Evolutionary conservation across 1,140 invertebrate species (phyloP).

Genomic region (Conus ventricosus): DNA sequence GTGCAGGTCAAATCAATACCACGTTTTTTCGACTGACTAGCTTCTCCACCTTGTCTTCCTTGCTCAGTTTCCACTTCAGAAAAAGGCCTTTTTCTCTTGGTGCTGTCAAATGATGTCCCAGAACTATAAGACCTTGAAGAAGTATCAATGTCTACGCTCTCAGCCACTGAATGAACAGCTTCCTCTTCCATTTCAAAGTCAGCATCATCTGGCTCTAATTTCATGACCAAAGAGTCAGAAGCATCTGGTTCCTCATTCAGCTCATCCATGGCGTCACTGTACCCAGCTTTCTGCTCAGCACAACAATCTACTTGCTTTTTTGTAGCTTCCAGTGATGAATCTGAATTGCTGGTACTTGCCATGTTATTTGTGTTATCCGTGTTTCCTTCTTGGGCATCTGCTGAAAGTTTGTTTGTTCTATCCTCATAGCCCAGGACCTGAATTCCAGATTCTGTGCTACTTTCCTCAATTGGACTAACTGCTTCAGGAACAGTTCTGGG

Average conservation of each 20-base stretch:
- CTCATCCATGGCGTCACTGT: background rate
- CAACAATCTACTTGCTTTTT: background rate
- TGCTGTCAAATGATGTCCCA: background rate
- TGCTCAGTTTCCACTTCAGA: background rate
- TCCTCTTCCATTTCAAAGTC: background rate
- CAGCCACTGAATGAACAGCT: background rate
- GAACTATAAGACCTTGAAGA: background rate
- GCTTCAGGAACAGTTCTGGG: background rate
- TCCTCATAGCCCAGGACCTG: background rate
- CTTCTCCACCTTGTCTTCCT: background rate
- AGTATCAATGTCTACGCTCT: background rate
- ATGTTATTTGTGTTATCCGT: background rate
- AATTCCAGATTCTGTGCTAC: background rate
- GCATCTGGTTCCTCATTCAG: background rate
- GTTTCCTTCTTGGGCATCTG: background rate
- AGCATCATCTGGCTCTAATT: background rate
- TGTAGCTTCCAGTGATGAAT: background rate
- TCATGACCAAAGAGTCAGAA: background rate
- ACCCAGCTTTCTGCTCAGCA: background rate
- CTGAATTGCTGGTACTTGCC: background rate
- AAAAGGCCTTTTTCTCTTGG: background rate
- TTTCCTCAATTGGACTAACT: background rate
- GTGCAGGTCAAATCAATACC: background rate
- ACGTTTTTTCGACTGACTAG: background rate
- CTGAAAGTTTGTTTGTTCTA: background rate